Percentiles rank a stretch among this genome's conserved stretches.
These are phyloP conservation scores for Epicampocera succincta DNA, from an alignment of 2,888 invertebrate genomes.

Conservation along the genomic window DNA sequence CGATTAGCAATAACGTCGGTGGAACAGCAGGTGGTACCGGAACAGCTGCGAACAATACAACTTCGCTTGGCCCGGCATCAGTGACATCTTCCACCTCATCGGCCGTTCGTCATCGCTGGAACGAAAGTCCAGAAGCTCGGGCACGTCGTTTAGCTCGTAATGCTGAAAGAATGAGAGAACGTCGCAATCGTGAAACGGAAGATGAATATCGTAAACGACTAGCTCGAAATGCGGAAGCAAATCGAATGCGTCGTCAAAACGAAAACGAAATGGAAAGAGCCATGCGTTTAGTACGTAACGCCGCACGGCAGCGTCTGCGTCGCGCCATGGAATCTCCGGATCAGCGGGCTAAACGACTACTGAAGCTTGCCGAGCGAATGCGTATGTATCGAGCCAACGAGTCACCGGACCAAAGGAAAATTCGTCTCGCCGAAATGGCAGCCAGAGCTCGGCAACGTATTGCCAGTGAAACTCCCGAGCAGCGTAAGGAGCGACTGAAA, in stretches of 20 bases:
- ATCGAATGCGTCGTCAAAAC: conserved; percentile 80
- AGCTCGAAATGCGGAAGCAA: conserved; percentile 81
- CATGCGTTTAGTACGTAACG: conserved; percentile 81
- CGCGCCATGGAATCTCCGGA: conserved; percentile 82
- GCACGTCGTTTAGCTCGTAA: conserved; percentile 81
- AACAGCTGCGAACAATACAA: conserved; percentile 53
- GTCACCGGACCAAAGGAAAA: conserved; percentile 80
- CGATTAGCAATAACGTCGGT: conserved; percentile 61
- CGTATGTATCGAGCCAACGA: conserved; percentile 81
- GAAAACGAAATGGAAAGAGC: conserved; percentile 81
- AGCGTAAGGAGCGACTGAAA: conserved; percentile 81
- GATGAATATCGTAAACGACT: conserved; percentile 81
- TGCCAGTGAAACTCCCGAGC: conserved; percentile 79
- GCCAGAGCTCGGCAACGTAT: conserved; percentile 80
- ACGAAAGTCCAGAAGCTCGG: conserved; percentile 81
- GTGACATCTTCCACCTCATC: conserved; percentile 71
- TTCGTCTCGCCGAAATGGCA: conserved; percentile 81
- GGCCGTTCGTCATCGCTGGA: conserved; percentile 79
- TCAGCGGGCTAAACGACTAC: conserved; percentile 78
- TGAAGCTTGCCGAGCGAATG: conserved; percentile 81
- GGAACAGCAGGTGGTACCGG: conserved; percentile 48
- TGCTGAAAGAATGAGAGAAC: conserved; percentile 82
- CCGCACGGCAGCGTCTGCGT: conserved; percentile 80
- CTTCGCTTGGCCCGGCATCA: conserved; percentile 71
- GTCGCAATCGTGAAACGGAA: conserved; percentile 80